phyloP scores from a whole-genome alignment of 2,113 vertebrate genomes.

The Capreolus pygargus region DNA sequence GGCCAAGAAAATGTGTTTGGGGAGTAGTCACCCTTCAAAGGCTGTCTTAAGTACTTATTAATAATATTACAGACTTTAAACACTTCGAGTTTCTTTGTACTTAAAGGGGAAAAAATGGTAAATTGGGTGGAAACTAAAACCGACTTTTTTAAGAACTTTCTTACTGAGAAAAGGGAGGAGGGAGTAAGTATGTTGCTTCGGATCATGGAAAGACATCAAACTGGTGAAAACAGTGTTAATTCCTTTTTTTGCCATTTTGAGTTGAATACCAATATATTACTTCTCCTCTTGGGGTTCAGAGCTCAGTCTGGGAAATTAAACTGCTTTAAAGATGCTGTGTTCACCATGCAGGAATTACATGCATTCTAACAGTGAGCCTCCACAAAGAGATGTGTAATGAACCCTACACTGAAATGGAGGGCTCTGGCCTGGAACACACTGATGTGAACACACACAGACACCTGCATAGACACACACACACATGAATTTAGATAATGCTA shows the following conservation, averaged over 20 bases:
- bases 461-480: accelerated
- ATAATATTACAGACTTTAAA: not conserved
- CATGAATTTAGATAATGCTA: not conserved
- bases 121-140: not conserved
- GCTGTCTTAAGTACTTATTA: not conserved
- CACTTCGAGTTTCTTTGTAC: not conserved
- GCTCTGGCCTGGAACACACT: accelerated
- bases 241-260: not conserved
- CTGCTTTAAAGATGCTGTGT: not conserved
- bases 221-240: not conserved
- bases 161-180: not conserved
- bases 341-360: not conserved
- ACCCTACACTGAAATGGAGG: accelerated
- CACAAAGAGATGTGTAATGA: accelerated
- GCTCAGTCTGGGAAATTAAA: not conserved
- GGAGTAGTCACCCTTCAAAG: not conserved
- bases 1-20: not conserved
- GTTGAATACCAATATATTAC: too few species aligned
- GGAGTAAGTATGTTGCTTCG: not conserved
- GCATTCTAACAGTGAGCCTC: not conserved
- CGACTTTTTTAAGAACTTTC: not conserved
- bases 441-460: not conserved
- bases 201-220: not conserved
- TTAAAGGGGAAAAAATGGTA: not conserved
- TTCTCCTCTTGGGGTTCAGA: not conserved